Evolutionary conservation across 2,888 invertebrate genomes (phyloP).

Genomic region (Mimumesa dahlbomi): DNA sequence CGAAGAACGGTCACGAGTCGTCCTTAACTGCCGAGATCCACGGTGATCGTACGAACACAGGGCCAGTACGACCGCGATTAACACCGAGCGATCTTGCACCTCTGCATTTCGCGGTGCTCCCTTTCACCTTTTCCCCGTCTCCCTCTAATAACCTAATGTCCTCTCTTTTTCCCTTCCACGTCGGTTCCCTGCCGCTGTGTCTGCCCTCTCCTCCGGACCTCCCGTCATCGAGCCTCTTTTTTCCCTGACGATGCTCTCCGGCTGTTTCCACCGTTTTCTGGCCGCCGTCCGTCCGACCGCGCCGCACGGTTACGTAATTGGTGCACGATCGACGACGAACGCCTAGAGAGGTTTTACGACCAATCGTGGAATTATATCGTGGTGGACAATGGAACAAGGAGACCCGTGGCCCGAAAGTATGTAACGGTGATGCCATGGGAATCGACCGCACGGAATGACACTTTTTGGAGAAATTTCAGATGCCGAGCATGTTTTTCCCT

Average conservation of each 20-base stretch:
- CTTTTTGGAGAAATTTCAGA: too few relatives aligned
- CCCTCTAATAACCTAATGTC: neutral
- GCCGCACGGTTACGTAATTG: neutral
- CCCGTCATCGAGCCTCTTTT: conserved; percentile 8
- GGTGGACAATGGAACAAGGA: too few relatives aligned
- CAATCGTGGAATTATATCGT: too few relatives aligned
- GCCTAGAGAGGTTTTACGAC: too few relatives aligned
- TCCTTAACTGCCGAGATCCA: conserved; percentile 33
- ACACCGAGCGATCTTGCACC: conserved; percentile 56
- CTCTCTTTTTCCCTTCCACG: conserved; percentile 4
- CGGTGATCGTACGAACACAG: conserved; percentile 30
- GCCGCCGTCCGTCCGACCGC: neutral
- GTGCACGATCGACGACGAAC: too few relatives aligned
- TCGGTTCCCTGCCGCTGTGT: conserved; percentile 16
- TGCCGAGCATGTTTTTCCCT: too few relatives aligned
- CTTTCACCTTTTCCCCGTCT: conserved; percentile 54
- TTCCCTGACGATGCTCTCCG: conserved; percentile 12
- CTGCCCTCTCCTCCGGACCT: conserved; percentile 27
- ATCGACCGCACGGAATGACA: too few relatives aligned
- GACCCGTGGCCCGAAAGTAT: too few relatives aligned
- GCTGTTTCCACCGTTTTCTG: neutral
- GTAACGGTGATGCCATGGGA: too few relatives aligned
- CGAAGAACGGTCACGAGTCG: conserved; percentile 16
- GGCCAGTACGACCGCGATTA: conserved; percentile 52
- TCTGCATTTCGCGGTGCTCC: conserved; percentile 59